Evolutionary conservation across 2,888 invertebrate genomes (phyloP), one percentile per base, ranked within the genome.

Genomic region (Philereme vetulata): DNA sequence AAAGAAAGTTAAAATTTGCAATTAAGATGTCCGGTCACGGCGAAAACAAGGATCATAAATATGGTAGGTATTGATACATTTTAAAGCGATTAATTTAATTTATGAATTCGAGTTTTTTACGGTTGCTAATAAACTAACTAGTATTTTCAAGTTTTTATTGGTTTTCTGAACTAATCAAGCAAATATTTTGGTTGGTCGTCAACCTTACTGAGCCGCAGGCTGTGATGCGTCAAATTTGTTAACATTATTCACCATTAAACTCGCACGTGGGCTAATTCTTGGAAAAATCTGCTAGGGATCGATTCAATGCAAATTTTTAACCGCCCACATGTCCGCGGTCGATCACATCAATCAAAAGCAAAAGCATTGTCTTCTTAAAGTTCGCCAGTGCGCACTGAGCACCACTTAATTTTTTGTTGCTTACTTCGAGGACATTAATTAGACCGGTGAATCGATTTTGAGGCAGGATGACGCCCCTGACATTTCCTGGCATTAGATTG

Each of bases 1-100:
- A 90, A 90, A 92, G 90, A 92, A 92, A 92, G 91, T 89, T 81
- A 84, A 86, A 84, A 85, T 86, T 85, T 79, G 82, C 84, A 82
- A 82, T 75, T 74, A 72, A 85, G 78, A 84, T 80, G 80, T 82
- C 82, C 81, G 82, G 81, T 72, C 77, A 74, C 71, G 62, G 73
- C 74, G 71, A 76, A 76, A 77, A 75, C 72, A 66, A 59, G 62
- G 54, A 75, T 71, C 67, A 69, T 68, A 72, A 76, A 76, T 75
- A 76, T 72, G 71, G 21, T 21, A 45, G 9, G 43, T 68, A 70
- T 68, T 59, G 66, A 69, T 60, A 61, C 43, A 65, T 56, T 61
- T 56, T 47, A 62, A 53, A 62, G 52, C 62, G 57, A 58, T 54
- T 60, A 67, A 61, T 53, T 67, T 54, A 51, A 64, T 64, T 67